Percentiles rank a stretch among this genome's conserved stretches.
Evolutionary conservation across 92 coral and sea anemone genomes (phyloP).

Genomic region (Zoanthus sociatus): DNA sequence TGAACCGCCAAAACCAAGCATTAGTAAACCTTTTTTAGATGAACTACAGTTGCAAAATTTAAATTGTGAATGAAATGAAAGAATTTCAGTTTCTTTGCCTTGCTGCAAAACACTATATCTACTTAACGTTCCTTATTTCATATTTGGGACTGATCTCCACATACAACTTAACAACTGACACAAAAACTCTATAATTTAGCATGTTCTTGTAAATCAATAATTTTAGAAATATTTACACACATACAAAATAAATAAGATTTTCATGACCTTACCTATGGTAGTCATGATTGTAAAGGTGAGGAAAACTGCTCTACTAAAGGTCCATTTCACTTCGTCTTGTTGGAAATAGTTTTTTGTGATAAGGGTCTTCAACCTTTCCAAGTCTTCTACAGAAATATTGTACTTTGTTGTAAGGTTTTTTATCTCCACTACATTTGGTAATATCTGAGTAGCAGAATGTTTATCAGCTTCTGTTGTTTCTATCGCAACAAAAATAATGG

Average conservation of each 20-base stretch:
- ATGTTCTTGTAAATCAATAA: too few species aligned
- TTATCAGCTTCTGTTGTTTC: constrained; percentile 53
- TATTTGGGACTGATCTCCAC: too few species aligned
- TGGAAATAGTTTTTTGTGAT: neutral
- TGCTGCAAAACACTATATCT: too few species aligned
- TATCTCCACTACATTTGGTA: constrained; percentile 41
- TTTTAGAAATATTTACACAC: neutral
- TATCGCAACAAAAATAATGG: constrained; percentile 80
- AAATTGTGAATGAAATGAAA: too few species aligned
- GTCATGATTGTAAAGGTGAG: constrained; percentile 92
- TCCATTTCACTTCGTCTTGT: constrained; percentile 72
- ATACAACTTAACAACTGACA: too few species aligned
- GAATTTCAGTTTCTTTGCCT: too few species aligned
- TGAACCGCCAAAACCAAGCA: too few species aligned
- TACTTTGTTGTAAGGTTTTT: constrained; percentile 63
- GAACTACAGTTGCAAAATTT: too few species aligned
- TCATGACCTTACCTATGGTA: constrained; percentile 78
- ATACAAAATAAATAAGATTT: neutral
- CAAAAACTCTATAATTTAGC: too few species aligned
- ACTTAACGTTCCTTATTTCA: too few species aligned
- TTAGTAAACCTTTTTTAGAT: too few species aligned
- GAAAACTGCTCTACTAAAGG: constrained; percentile 81
- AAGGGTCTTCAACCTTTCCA: constrained; percentile 33
- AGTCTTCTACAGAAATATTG: constrained; percentile 64
- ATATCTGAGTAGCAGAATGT: neutral